Evolutionary conservation across 2,797 vertebrate species (phyloP), one percentile per base, ranked within the genome.

Genomic region (Halcyon smyrnensis): DNA sequence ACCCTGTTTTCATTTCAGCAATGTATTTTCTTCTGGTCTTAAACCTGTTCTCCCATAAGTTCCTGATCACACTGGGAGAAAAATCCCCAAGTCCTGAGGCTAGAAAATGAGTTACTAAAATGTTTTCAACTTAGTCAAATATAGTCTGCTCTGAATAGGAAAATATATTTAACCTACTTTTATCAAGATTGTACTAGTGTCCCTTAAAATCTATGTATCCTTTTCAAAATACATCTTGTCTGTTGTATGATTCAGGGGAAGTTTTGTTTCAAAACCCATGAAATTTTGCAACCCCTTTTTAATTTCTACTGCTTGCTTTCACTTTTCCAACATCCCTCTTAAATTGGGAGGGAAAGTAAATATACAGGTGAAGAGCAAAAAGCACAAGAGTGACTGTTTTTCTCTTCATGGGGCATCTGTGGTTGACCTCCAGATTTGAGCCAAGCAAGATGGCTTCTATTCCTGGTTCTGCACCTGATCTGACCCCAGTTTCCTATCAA

Each of bases 21-120:
- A 6, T 86, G 0, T 59, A 37, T 93, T 93, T 91, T 93, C 71
- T 88, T 82, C 63, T 24, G 15, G 45, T 94, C 64, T 89, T 69
- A 81, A 74, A 41, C 67, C 19, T 84, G 37, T 75, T 91, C 64
- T 90, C 34, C 78, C 34, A 0, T 62, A 80, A 79, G 59, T 39
- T 90, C 60, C 62, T 78, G 36, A 59, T 84, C 69, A 20, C 12
- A 41, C 59, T 63, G 48, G 62, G 53, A 80, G 60, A 83, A 93
- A 90, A 82, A 92, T 85, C 43, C 57, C 48, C 19, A 51, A 48
- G 46, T 91, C 84, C 73, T 65, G 32, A 91, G 60, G 70, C 82
- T 84, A 63, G 41, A 76, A 92, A 73, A 70, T 84, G 15, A 91
- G 51, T 74, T 96, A 60, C 41, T 77, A n/a, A 81, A 91, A 60